Base-by-base conservation (phyloP, 2,888 invertebrate genomes). In the Himalopsyche tibetana region DNA sequence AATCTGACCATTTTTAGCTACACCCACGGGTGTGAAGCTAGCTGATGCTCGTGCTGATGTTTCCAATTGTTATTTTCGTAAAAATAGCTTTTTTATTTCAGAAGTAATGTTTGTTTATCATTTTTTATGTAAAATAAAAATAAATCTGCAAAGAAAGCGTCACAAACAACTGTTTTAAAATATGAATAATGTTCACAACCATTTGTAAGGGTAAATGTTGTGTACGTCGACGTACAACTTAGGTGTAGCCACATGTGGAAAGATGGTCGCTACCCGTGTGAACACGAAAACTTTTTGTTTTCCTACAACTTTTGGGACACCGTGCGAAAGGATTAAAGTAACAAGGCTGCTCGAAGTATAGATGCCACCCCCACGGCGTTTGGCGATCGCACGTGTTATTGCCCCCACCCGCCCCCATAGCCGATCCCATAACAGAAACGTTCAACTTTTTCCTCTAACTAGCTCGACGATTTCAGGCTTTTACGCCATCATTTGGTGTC, bases 281-380 rank as follows among this genome's bases (percentile, higher is more conserved):
- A 74, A 74, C 74, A 74, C 74, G 74, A 74, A 74, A 74, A 74
- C 74, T 74, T 74, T 74, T 74, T 74, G 74, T 74, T 74, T 74
- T 74, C 74, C 12, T 38, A 15, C 74, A 74, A 74, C 74, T 74
- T 74, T 74, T 74, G 74, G 74, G 74, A 74, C 74, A 74, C 74
- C 74, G 74, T 74, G 74, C 74, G 74, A 74, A 74, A 74, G 74
- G 74, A 74, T 74, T 74, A 74, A 74, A 74, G 74, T 74, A 74
- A 74, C 74, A 74, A 74, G 74, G 38, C 74, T 74, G 74, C 74
- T 74, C 74, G 38, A 74, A 74, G 74, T 74, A 74, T 74, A 74
- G 74, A 74, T 74, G 74, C 36, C 38, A 15, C 74, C 36, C 74
- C 74, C 74, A 36, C 74, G 74, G 74, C 74, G 74, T 74, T 74